Evolutionary conservation across 2,797 vertebrate genomes (phyloP).

Genomic region (Parauchenoglanis ngamensis): DNA sequence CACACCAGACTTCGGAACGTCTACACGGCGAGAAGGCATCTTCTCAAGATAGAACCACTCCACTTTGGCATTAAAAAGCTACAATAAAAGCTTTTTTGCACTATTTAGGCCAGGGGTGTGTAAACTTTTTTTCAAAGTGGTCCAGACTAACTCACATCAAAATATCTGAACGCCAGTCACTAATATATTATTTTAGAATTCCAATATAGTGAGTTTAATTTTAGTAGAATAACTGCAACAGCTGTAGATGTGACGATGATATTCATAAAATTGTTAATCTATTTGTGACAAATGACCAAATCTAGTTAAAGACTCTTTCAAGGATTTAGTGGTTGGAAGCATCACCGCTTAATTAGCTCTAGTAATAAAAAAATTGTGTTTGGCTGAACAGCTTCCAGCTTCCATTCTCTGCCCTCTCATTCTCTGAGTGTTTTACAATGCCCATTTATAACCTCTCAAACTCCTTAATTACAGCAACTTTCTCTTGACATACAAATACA

Average conservation of each 20-base stretch:
- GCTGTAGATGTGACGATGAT: neutral
- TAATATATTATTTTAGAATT: neutral
- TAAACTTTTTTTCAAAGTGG: neutral
- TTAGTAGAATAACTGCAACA: neutral
- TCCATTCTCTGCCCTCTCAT: neutral
- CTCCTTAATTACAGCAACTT: neutral
- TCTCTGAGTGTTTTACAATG: neutral
- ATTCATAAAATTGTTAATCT: neutral
- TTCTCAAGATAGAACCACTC: neutral
- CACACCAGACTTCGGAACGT: neutral
- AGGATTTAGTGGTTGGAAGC: neutral
- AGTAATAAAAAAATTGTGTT: neutral
- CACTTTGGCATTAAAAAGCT: neutral
- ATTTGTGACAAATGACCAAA: neutral
- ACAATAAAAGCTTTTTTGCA: neutral
- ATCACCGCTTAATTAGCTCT: neutral
- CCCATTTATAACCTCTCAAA: neutral
- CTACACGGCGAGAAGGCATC: too few species aligned
- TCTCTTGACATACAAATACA: neutral
- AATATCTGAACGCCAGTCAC: neutral
- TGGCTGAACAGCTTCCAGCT: neutral
- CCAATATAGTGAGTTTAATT: neutral
- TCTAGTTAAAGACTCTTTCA: neutral
- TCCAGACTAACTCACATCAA: neutral
- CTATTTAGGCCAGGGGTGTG: neutral